Conservation (phyloP, 2,113 vertebrate species). For the Plotosus lineatus region DNA sequence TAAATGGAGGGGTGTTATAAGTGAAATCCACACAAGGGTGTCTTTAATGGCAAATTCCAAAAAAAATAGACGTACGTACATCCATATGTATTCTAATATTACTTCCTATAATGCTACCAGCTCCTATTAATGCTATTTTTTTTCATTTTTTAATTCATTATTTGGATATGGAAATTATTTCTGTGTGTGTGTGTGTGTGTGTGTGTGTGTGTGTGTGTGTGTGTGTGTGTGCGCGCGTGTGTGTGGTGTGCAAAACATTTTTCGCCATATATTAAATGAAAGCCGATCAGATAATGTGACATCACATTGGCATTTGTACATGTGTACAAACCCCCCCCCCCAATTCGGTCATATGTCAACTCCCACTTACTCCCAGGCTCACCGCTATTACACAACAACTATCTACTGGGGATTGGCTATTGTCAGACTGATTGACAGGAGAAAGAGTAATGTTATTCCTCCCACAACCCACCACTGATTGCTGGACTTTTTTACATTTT, state of each 20-base stretch:
- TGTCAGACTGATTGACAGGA: not conserved
- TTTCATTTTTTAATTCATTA: not conserved
- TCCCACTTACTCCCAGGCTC: not conserved
- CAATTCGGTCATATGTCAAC: not conserved
- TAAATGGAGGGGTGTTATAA: slow-evolving; percentile 65
- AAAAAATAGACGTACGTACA: too few species aligned
- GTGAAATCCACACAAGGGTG: slow-evolving; percentile 60
- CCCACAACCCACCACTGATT: not conserved
- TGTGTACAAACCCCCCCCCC: too few species aligned
- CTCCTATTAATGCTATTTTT: not conserved
- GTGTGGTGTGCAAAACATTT: not conserved
- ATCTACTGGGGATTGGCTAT: slow-evolving; percentile 8
- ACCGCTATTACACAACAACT: not conserved
- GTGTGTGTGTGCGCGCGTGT: too few species aligned
- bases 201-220: too few species aligned
- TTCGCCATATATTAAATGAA: not conserved
- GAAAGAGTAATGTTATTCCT: not conserved
- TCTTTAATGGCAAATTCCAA: slow-evolving; percentile 61
- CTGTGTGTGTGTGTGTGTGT: too few species aligned
- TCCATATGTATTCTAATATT: too few species aligned
- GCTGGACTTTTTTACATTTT: not conserved
- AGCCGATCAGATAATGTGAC: not conserved
- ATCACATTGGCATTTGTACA: not conserved
- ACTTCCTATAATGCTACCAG: too few species aligned
- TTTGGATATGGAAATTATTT: not conserved